Evolutionary conservation across 2,888 invertebrate species (phyloP).

Genomic region (Tortrix viridana): DNA sequence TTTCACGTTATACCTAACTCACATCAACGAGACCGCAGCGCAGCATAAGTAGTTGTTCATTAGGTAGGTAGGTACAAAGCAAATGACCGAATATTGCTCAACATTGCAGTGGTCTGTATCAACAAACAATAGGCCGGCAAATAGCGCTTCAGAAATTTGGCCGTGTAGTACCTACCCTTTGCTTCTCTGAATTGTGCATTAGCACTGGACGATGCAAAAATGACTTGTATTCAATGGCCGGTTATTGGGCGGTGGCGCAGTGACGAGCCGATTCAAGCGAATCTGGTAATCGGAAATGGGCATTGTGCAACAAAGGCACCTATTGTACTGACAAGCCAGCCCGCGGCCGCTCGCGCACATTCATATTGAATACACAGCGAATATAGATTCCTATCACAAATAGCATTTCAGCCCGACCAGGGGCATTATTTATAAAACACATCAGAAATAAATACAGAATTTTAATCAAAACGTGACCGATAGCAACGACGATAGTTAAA

Average conservation of each 20-base stretch:
- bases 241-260: conserved; percentile 68
- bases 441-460: neutral
- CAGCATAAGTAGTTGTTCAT: neutral
- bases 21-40: neutral
- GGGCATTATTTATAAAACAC: neutral
- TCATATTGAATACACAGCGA: conserved; percentile 51
- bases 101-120: conserved; percentile 2
- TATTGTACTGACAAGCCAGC: conserved; percentile 62
- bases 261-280: conserved; percentile 74
- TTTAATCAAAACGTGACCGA: neutral
- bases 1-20: too few species aligned
- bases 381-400: conserved; percentile 46
- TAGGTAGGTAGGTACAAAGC: neutral
- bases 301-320: conserved; percentile 79
- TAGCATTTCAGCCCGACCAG: conserved; percentile 20
- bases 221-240: conserved; percentile 49
- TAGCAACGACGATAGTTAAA: too few species aligned
- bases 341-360: conserved; percentile 60
- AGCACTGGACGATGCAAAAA: conserved; percentile 17
- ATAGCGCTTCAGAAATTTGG: neutral
- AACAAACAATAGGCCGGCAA: conserved; percentile 13
- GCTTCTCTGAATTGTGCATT: conserved; percentile 9
- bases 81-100: conserved; percentile 9
- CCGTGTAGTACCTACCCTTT: neutral
- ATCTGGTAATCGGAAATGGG: conserved; percentile 84